Percentiles rank a stretch among this genome's conserved stretches.
Conservation (phyloP, 2,888 invertebrate species). For the Rhagonycha fulva region DNA sequence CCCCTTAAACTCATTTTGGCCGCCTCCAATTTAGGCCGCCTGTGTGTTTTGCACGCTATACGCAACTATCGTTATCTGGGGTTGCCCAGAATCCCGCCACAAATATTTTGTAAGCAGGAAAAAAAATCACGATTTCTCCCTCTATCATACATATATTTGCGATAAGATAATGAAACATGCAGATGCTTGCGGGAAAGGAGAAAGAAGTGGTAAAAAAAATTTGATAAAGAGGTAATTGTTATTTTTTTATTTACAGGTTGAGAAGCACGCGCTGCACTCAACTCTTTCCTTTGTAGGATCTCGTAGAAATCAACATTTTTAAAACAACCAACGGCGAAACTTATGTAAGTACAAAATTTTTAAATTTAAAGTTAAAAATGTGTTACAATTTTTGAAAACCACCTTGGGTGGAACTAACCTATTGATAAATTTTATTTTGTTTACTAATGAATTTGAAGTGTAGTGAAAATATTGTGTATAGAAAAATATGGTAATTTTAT, state of each 20-base stretch:
- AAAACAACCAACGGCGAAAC: conserved; percentile 49
- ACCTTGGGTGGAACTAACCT: background rate
- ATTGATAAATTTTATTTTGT: background rate
- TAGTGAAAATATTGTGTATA: background rate
- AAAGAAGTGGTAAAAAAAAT: background rate
- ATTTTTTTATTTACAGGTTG: conserved; percentile 54
- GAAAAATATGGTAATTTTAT: background rate
- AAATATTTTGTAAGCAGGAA: too few species aligned
- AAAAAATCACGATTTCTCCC: background rate
- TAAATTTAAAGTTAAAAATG: conserved; percentile 6
- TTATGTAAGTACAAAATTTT: conserved; percentile 46
- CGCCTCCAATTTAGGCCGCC: too few species aligned
- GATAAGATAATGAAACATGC: background rate
- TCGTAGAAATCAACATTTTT: conserved; percentile 57
- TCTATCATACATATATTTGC: background rate
- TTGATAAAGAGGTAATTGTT: conserved; percentile 9
- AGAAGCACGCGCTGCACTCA: conserved; percentile 52
- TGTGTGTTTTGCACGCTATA: too few species aligned
- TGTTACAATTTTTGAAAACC: background rate
- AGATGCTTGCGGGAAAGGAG: background rate
- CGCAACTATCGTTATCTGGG: too few species aligned
- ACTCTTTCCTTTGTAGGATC: conserved; percentile 55
- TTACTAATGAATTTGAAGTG: background rate
- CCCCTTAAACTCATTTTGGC: too few species aligned
- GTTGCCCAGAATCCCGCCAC: too few species aligned